Evolutionary conservation across 2,113 vertebrate genomes (phyloP), one percentile per base, ranked within the genome.

Genomic region (Chloroceryle aenea): DNA sequence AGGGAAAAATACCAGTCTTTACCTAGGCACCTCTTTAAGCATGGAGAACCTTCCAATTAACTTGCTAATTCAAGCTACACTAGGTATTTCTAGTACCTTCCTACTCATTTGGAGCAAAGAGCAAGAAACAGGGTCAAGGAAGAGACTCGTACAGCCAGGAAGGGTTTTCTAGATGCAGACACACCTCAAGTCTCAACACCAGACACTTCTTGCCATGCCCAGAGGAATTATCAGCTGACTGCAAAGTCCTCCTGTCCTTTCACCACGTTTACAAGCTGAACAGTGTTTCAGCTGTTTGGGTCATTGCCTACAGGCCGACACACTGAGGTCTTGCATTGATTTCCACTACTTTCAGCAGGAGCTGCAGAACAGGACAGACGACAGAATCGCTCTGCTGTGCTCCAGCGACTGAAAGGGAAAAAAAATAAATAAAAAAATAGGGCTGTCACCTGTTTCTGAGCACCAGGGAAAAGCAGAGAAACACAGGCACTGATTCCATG

Each of bases 391-490:
- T 67, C 45, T 63, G 20, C 22, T 73, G 9, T 36, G 26, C 26
- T 61, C 12, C 48, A 58, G 10, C 6, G 7, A 45, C 0, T 34
- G 12, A 69, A 87, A 76, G 4, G 7, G 59, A 53, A 7, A 23
- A 30, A n/a, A 29, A 23, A 4, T 15, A n/a, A n/a, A n/a, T 42
- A 42, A 21, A 1, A 59, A 79, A 67, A 25, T 0, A 68, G 2
- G 9, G 32, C 14, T 79, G 15, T 68, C 55, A 58, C 16, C 34
- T 43, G 12, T 56, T 79, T 56, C 43, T 45, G 68, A 76, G n/a
- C 6, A 29, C 20, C 64, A 61, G 32, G 20, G 79, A 10, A 55
- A 79, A 62, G 3, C 7, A 55, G 22, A 80, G 36, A 67, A 87
- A 52, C 16, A 85, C 43, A 40, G 18, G 19, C 67, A 76, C 6